Evolutionary conservation across 2,113 vertebrate species (phyloP).

Genomic region (Trachemys scripta): DNA sequence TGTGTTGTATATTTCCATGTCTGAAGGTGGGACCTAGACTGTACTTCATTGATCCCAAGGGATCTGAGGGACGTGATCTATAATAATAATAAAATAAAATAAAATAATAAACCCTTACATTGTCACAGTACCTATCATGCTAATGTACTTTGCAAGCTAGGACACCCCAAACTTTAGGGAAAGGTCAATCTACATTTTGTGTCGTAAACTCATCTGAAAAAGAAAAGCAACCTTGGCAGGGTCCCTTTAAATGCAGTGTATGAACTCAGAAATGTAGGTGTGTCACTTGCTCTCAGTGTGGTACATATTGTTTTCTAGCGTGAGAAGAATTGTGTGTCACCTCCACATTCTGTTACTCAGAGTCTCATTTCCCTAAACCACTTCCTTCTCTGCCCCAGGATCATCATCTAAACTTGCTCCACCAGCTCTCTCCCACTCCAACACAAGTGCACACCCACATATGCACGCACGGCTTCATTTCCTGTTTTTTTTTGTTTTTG

Average conservation of each 20-base stretch:
- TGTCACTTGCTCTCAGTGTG: rapidly evolving
- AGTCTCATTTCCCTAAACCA: rapidly evolving
- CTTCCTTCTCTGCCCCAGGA: background rate
- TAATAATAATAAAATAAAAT: background rate
- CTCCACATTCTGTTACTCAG: rapidly evolving
- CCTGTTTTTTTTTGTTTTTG: background rate
- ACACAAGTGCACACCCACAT: background rate
- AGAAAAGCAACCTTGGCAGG: background rate
- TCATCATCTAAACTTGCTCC: background rate
- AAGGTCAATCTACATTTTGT: rapidly evolving
- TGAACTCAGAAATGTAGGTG: background rate
- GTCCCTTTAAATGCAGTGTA: background rate
- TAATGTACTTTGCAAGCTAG: background rate
- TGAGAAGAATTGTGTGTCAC: background rate
- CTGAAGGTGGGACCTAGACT: background rate
- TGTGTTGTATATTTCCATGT: background rate
- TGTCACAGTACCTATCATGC: background rate
- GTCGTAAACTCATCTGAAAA: background rate
- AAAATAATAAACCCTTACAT: rapidly evolving
- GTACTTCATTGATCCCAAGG: background rate
- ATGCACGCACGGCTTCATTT: background rate
- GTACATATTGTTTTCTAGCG: background rate
- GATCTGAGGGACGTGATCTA: rapidly evolving
- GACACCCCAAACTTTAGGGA: background rate
- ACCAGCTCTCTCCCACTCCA: rapidly evolving